These are phyloP conservation scores for Tragelaphus buxtoni DNA, from an alignment of 2,113 vertebrate species.

Conservation along the genomic window DNA sequence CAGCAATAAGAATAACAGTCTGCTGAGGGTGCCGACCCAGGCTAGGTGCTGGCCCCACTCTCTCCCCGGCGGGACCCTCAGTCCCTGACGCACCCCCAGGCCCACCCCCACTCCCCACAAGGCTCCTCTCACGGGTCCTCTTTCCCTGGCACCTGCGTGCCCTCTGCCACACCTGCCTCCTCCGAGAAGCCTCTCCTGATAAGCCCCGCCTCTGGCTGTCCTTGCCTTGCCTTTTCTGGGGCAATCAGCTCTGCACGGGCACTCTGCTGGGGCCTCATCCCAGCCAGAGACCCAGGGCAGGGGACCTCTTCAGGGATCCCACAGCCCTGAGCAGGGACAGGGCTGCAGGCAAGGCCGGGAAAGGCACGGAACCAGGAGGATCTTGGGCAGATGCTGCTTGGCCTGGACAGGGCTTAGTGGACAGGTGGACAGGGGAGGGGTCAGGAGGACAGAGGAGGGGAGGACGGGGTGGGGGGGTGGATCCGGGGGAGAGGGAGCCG, in stretches of 20 bases:
- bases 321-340: background rate
- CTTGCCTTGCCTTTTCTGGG: background rate
- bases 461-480: accelerated
- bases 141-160: background rate
- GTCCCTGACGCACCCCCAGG: background rate
- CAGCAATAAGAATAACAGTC: accelerated
- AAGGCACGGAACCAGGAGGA: no score
- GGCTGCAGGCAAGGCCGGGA: background rate
- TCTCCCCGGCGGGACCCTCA: background rate
- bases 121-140: accelerated
- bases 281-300: background rate
- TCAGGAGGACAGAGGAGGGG: background rate
- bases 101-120: background rate
- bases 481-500: background rate
- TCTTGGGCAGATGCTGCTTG: background rate
- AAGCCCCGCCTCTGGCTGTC: background rate
- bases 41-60: no score
- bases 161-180: background rate
- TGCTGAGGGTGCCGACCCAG: background rate
- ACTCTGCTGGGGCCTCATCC: background rate
- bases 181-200: background rate
- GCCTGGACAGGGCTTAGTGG: background rate
- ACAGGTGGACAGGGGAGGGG: background rate
- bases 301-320: no score
- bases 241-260: background rate